phyloP scores from a whole-genome alignment of 2,797 vertebrate genomes.

The Crypturellus tataupa region DNA sequence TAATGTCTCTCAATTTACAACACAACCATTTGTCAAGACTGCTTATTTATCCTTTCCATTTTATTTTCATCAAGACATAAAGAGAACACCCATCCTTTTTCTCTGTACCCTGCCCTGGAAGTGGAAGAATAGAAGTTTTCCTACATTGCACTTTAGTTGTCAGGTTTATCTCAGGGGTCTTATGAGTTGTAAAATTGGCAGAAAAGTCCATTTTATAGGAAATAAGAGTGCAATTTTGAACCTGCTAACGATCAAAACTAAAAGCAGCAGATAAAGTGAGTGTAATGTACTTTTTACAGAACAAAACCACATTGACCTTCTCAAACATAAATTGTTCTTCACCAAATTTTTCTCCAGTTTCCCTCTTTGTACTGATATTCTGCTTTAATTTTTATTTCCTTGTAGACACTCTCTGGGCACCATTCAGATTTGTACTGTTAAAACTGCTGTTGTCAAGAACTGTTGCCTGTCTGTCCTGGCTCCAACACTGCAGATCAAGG shows the following conservation, averaged over 20 bases:
- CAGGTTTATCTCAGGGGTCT: neutral
- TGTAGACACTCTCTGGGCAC: neutral
- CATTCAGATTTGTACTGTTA: neutral
- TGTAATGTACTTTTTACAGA: neutral
- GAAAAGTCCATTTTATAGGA: neutral
- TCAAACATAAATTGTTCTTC: neutral
- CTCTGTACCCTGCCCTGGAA: neutral
- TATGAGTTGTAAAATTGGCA: neutral
- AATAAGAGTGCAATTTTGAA: neutral
- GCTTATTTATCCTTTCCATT: neutral
- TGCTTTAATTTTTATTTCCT: neutral
- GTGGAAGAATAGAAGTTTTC: neutral
- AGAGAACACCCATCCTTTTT: neutral
- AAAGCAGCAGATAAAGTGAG: neutral
- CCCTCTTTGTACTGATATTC: neutral
- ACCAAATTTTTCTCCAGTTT: neutral
- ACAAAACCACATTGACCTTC: neutral
- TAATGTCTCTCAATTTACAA: neutral
- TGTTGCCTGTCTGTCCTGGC: neutral
- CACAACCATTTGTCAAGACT: too few species aligned
- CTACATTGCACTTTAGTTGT: neutral
- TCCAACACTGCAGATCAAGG: neutral
- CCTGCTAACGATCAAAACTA: neutral
- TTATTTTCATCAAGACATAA: neutral
- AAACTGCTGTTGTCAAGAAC: neutral